Base-by-base conservation (phyloP, 2,113 vertebrate genomes). In the Salvelinus fontinalis region DNA sequence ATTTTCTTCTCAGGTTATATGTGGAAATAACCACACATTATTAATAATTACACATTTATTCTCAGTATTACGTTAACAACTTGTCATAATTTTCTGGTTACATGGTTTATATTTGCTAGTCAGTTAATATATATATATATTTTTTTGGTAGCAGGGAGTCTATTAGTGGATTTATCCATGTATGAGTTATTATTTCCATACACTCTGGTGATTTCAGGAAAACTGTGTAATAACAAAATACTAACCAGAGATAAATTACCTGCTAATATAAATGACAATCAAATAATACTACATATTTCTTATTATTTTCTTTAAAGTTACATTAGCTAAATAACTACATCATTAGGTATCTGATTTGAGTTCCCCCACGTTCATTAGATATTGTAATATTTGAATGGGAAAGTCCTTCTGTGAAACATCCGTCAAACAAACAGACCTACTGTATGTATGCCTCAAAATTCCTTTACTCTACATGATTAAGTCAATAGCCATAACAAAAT, bases 251-350 rank as follows among this genome's bases (percentile, higher is more conserved):
- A 54, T 14, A 71, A 68, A 73, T 60, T 78, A 88, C 83, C 84
- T 82, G 78, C 79, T 79, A 74, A 79, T 44, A 4, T 48, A 67
- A 27, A 73, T 60, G 82, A 88, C 83, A 85, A 82, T 78, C 79
- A 79, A 44, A 29, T n/a, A 24, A 39, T 22, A 39, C 49, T 22
- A 39, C 0, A 27, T 22, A 8, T 8, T 62, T 22, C 4, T 5
- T 62, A 6, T 22, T 62, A 8, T 62, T 22, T 62, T 8, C 59
- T 16, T 5, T 44, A 11, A 54, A 54, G 51, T 29, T 67, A 34
- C 26, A 18, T 31, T 31, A 26, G 27, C 20, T 29, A 75, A 77
- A 71, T 22, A 62, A 62, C 59, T 62, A 62, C 59, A 62, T 11
- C 7, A 62, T 8, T 9, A 62, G 18, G 18, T 62, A 22, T 22